A percentile compares a stretch with the other conserved stretches of the same genome.
These are phyloP conservation scores for Pluvianellus socialis DNA, from an alignment of 2,113 vertebrate species.

Conservation along the genomic window DNA sequence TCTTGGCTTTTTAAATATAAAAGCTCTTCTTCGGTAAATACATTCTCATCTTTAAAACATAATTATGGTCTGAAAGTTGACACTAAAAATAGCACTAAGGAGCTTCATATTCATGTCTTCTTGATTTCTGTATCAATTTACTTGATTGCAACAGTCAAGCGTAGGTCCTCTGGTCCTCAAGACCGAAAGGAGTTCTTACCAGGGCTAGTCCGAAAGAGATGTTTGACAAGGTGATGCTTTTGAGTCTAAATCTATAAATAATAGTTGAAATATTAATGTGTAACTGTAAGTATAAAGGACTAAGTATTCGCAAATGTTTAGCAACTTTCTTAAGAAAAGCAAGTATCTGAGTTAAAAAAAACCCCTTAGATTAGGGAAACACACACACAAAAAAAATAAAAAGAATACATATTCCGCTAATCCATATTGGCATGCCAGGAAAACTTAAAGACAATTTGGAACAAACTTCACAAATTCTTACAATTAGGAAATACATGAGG, in stretches of 20 bases:
- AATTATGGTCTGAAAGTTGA: neutral
- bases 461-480: slow-evolving; percentile 56
- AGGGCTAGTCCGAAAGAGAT: neutral
- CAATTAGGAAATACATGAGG: slow-evolving; percentile 67
- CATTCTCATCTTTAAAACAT: neutral
- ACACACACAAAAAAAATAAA: neutral
- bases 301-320: neutral
- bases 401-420: slow-evolving; percentile 34
- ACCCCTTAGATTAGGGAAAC: neutral
- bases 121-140: slow-evolving; percentile 56
- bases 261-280: neutral
- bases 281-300: neutral
- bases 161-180: neutral
- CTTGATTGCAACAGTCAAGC: neutral
- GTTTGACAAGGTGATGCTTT: neutral
- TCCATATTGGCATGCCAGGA: slow-evolving; percentile 47
- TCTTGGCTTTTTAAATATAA: neutral
- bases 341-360: neutral
- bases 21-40: neutral
- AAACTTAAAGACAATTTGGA: slow-evolving; percentile 70
- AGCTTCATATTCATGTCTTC: neutral
- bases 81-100: slow-evolving; percentile 35
- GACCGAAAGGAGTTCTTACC: neutral
- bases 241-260: neutral
- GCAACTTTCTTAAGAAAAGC: neutral